Conservation (phyloP, 2,888 invertebrate species). For the Drosophila sordidula region DNA sequence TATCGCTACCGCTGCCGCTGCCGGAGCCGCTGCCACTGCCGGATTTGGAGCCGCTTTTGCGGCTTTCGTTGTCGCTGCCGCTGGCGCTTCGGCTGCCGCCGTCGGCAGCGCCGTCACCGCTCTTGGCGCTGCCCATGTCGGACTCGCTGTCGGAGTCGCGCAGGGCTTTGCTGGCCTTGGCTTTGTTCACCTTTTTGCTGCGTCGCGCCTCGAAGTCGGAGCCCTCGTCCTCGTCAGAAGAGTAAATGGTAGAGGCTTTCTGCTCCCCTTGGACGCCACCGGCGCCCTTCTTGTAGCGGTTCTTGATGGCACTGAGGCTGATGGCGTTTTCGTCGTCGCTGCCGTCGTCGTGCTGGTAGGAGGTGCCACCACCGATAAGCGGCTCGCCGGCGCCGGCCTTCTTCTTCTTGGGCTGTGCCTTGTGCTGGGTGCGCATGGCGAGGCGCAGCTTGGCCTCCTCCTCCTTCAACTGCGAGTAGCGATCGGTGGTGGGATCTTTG, state of each 20-base stretch:
- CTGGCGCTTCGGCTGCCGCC: slow-evolving; percentile 48
- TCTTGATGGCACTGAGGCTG: slow-evolving; percentile 97
- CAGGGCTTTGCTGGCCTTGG: slow-evolving; percentile 91
- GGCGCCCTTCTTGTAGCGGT: slow-evolving; percentile 92
- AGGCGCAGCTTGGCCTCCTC: slow-evolving; percentile 98
- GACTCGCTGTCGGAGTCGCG: slow-evolving; percentile 90
- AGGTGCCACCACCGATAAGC: slow-evolving; percentile 74
- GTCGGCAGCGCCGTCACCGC: slow-evolving; percentile 56
- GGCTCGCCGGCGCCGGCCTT: slow-evolving; percentile 84
- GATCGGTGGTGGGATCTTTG: slow-evolving; percentile 95
- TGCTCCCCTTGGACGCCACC: slow-evolving; percentile 58
- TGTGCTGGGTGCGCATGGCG: slow-evolving; percentile 89
- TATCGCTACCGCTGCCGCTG: slow-evolving; percentile 56
- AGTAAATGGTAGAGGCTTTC: slow-evolving; percentile 90
- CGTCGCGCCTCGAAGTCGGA: slow-evolving; percentile 92
- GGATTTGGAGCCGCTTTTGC: background rate
- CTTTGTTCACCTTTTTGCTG: slow-evolving; percentile 90
- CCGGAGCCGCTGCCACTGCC: slow-evolving; percentile 38
- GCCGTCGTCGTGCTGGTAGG: slow-evolving; percentile 89
- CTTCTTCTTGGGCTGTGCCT: slow-evolving; percentile 86
- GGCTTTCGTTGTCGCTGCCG: slow-evolving; percentile 58
- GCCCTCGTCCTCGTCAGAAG: slow-evolving; percentile 91
- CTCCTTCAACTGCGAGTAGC: slow-evolving; percentile 97
- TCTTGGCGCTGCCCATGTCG: slow-evolving; percentile 81
- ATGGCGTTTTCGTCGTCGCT: slow-evolving; percentile 97